phyloP scores from a whole-genome alignment of 1,140 invertebrate genomes.

The Dendroctonus valens region DNA sequence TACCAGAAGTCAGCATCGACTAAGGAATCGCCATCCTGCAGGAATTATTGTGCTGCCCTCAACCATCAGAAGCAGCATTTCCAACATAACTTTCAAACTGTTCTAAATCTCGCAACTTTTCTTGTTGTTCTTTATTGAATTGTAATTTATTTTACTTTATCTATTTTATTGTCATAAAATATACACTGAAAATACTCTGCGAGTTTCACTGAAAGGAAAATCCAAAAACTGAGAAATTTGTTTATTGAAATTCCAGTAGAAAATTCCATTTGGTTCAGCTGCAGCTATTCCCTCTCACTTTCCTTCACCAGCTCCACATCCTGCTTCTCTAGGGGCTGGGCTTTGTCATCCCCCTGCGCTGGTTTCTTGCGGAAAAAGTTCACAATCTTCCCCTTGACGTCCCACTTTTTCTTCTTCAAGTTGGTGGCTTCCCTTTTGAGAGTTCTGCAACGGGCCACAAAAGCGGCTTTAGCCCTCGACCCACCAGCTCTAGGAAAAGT shows the following conservation, averaged over 20 bases:
- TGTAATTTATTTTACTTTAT: constrained; percentile 23
- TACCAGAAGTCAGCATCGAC: constrained; percentile 18
- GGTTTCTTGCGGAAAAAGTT: constrained; percentile 38
- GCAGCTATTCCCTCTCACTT: no score
- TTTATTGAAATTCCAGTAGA: no score
- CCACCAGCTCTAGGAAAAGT: constrained; percentile 36
- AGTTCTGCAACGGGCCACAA: constrained; percentile 31
- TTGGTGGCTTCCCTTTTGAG: constrained; percentile 25
- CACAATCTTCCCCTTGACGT: constrained; percentile 36
- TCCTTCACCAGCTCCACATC: no score
- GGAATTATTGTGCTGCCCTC: not conserved
- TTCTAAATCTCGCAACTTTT: constrained; percentile 2
- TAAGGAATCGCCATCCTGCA: not conserved
- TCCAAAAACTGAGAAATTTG: no score
- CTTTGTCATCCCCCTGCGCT: constrained; percentile 23
- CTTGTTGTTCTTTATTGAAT: constrained; percentile 25
- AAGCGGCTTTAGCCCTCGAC: constrained; percentile 17
- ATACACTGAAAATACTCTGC: constrained; percentile 15
- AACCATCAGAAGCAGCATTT: not conserved
- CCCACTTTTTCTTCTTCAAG: constrained; percentile 40
- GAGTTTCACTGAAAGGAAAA: not conserved
- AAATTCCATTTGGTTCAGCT: no score
- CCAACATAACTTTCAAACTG: not conserved
- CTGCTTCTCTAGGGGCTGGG: no score
- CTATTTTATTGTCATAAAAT: constrained; percentile 30